Evolutionary conservation across 1,140 invertebrate species (phyloP).

Genomic region (Tribolium castaneum): DNA sequence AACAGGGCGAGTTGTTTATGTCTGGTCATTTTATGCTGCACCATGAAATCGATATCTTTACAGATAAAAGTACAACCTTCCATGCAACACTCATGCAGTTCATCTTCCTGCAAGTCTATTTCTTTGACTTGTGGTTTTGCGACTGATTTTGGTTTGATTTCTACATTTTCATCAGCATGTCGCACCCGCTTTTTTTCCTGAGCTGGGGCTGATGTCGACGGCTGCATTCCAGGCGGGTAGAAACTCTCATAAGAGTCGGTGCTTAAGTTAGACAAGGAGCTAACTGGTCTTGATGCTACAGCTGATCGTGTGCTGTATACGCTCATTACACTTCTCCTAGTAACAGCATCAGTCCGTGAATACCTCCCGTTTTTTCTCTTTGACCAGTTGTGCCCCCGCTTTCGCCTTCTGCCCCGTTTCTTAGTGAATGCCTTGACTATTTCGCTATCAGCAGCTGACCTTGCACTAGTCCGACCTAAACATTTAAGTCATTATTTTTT

Average conservation of each 20-base stretch:
- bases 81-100: background rate
- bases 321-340: background rate
- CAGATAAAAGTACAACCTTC: slow-evolving; percentile 10
- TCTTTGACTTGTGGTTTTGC: slow-evolving; percentile 4
- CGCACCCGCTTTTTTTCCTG: slow-evolving; percentile 1
- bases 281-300: background rate
- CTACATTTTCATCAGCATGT: background rate
- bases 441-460: slow-evolving; percentile 2
- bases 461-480: background rate
- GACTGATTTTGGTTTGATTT: background rate
- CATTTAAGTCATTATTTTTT: background rate
- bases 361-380: background rate
- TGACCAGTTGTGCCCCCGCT: slow-evolving; percentile 20
- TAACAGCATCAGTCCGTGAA: background rate
- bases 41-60: slow-evolving; percentile 12
- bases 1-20: slow-evolving; percentile 34
- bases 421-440: background rate
- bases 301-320: background rate
- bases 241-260: background rate
- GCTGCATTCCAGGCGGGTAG: background rate
- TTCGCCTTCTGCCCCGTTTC: background rate
- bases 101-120: background rate
- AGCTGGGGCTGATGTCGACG: background rate
- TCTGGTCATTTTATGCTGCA: slow-evolving; percentile 12
- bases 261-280: background rate